Conservation (phyloP, 2,113 vertebrate species). For the Anoplopoma fimbria region DNA sequence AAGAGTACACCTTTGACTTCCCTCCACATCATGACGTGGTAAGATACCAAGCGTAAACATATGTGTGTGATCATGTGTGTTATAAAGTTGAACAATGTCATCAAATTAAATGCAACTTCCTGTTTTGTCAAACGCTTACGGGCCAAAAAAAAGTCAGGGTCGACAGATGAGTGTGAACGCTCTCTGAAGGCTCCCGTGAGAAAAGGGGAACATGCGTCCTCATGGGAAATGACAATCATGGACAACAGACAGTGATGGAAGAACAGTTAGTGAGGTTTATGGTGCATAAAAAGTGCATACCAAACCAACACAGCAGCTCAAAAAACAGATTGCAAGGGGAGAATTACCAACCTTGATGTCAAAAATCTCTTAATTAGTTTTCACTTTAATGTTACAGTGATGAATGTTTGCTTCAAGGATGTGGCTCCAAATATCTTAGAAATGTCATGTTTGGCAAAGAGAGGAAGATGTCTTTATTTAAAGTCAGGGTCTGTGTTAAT, state of each 20-base stretch:
- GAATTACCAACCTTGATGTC: conserved; percentile 7
- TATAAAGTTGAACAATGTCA: neutral
- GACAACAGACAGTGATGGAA: neutral
- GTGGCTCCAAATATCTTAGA: neutral
- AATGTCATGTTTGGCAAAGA: conserved; percentile 17
- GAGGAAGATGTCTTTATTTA: neutral
- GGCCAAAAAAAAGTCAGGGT: neutral
- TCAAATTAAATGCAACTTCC: neutral
- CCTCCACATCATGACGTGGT: conserved; percentile 91
- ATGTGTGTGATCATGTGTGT: neutral
- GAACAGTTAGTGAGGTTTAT: conserved; percentile 24
- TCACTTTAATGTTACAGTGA: neutral
- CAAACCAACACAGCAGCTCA: conserved; percentile 17
- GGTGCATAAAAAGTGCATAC: conserved; percentile 8
- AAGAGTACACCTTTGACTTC: conserved; percentile 94
- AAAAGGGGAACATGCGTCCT: neutral
- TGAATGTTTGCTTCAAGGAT: conserved; percentile 18
- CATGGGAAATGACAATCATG: neutral
- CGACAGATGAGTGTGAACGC: conserved; percentile 3
- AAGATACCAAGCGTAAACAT: conserved; percentile 55
- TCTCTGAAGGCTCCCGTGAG: conserved; percentile 4
- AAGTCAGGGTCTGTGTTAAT: no score
- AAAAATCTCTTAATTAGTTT: conserved; percentile 14
- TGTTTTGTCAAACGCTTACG: neutral
- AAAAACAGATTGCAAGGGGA: neutral